phyloP scores from a whole-genome alignment of 2,888 invertebrate genomes.

The Diploptera punctata region DNA sequence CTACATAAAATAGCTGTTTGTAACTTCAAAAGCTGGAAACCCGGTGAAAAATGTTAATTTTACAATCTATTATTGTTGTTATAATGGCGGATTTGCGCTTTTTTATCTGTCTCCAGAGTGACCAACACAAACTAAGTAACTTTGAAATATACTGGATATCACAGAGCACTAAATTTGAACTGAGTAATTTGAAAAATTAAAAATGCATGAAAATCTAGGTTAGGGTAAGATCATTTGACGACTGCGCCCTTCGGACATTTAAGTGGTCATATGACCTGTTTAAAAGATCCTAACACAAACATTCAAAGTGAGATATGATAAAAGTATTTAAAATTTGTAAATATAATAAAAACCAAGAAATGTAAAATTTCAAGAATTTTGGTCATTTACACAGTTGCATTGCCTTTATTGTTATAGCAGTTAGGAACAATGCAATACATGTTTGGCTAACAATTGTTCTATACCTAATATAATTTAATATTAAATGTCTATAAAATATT shows the following conservation, averaged over 20 bases:
- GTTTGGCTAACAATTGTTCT: too few relatives aligned
- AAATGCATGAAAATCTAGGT: background rate
- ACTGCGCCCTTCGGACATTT: background rate
- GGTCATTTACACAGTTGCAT: background rate
- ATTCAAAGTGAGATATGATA: too few relatives aligned
- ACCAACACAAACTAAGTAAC: background rate
- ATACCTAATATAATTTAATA: too few relatives aligned
- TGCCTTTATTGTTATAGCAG: too few relatives aligned
- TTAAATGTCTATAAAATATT: too few relatives aligned
- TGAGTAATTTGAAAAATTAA: background rate
- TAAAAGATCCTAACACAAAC: background rate
- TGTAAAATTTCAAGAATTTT: background rate
- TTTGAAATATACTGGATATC: too few relatives aligned
- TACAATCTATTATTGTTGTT: background rate
- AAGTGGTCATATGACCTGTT: background rate
- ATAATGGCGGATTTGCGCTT: background rate
- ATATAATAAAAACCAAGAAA: background rate
- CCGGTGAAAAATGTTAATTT: background rate
- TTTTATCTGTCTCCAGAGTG: background rate
- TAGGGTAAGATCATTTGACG: background rate
- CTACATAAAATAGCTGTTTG: background rate
- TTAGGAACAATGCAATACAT: too few relatives aligned
- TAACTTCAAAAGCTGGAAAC: background rate
- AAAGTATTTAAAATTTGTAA: background rate
- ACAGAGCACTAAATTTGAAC: too few relatives aligned